Percentiles rank a stretch among this genome's conserved stretches.
Conservation (phyloP, 2,113 vertebrate species). For the Salvelinus fontinalis region DNA sequence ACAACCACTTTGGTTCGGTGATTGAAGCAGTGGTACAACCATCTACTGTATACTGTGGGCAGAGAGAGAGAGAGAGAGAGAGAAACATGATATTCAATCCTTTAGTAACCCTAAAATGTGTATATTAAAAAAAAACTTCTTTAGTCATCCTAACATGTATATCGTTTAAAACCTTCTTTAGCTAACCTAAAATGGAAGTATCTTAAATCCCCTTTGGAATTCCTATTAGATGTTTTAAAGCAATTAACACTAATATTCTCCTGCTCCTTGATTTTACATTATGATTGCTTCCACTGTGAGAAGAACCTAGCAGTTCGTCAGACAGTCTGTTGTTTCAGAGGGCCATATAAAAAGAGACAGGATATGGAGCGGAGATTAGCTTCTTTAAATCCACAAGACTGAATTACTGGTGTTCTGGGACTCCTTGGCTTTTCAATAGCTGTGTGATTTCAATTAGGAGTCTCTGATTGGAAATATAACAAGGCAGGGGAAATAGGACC, state of each 20-base stretch:
- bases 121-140: too few relatives aligned
- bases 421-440: constrained; percentile 10
- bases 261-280: neutral
- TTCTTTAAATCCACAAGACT: constrained; percentile 1
- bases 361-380: neutral
- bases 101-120: too few relatives aligned
- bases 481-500: neutral
- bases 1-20: too few relatives aligned
- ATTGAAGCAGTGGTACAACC: too few relatives aligned
- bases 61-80: too few relatives aligned
- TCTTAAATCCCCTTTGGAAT: too few relatives aligned
- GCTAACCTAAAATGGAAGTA: too few relatives aligned
- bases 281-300: neutral
- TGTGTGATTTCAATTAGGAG: constrained; percentile 24
- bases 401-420: constrained; percentile 9
- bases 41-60: too few relatives aligned
- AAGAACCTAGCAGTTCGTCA: neutral
- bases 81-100: too few relatives aligned
- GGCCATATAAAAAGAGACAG: neutral
- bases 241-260: neutral
- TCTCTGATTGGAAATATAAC: neutral
- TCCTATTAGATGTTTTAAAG: neutral
- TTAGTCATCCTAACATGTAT: too few relatives aligned
- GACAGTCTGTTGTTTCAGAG: constrained; percentile 2
- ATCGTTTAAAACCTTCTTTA: too few relatives aligned